Percentiles rank a stretch among this genome's conserved stretches.
Evolutionary conservation across 2,113 vertebrate genomes (phyloP).

Genomic region (Melanotaenia duboulayi): DNA sequence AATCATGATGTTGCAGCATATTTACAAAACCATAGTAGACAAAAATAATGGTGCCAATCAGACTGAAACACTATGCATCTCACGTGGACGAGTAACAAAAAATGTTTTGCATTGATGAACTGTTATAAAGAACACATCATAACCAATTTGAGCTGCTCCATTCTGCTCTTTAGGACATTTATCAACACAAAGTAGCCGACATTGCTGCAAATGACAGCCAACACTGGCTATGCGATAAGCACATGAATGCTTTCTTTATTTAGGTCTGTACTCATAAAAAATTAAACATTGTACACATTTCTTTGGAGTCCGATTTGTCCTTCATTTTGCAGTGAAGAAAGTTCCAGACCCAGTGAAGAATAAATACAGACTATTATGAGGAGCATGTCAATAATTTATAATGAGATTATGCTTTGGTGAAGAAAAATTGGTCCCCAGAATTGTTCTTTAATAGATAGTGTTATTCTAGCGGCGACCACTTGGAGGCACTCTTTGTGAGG

Average conservation of each 20-base stretch:
- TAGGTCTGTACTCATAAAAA: slow-evolving; percentile 65
- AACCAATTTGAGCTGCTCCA: slow-evolving; percentile 16
- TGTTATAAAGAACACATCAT: slow-evolving; percentile 4
- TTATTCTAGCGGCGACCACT: slow-evolving; percentile 38
- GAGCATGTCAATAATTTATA: slow-evolving; percentile 56
- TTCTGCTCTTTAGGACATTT: slow-evolving; percentile 16
- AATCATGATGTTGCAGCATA: slow-evolving; percentile 13
- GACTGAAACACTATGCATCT: slow-evolving; percentile 10
- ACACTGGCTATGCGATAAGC: slow-evolving; percentile 30
- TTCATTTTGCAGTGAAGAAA: slow-evolving; percentile 24
- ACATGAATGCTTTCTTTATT: slow-evolving; percentile 65
- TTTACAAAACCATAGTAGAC: slow-evolving; percentile 15
- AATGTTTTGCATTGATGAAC: slow-evolving; percentile 1
- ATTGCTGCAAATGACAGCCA: slow-evolving; percentile 25
- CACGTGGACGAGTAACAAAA: slow-evolving; percentile 6
- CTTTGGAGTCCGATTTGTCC: slow-evolving; percentile 27
- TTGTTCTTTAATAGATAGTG: slow-evolving; percentile 13
- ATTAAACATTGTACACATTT: slow-evolving; percentile 53
- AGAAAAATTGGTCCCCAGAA: slow-evolving; percentile 37
- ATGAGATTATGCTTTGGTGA: slow-evolving; percentile 43
- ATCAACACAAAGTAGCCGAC: slow-evolving; percentile 34
- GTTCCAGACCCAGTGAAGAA: slow-evolving; percentile 29
- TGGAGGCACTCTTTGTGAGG: slow-evolving; percentile 58
- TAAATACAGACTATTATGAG: slow-evolving; percentile 56
- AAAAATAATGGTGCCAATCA: slow-evolving; percentile 28